These are phyloP conservation scores for Alouatta caraya DNA, from an alignment of 2,797 vertebrate genomes.

Conservation along the genomic window DNA sequence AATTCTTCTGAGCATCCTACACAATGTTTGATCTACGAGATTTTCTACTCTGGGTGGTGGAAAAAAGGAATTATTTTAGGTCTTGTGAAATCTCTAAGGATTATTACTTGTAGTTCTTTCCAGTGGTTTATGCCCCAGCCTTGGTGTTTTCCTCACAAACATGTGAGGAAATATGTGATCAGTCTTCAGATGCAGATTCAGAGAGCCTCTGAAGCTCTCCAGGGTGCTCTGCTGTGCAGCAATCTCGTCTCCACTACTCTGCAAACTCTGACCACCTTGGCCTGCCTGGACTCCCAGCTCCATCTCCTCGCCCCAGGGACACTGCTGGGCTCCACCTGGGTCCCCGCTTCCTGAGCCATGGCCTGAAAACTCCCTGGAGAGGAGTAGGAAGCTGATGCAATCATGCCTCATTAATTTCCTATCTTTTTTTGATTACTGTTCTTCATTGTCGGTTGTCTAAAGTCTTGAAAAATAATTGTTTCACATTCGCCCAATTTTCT, in stretches of 20 bases:
- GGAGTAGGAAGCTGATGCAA: neutral
- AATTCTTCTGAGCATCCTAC: neutral
- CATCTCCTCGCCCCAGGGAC: neutral
- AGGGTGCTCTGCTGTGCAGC: neutral
- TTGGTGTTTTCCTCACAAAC: neutral
- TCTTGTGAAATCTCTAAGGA: neutral
- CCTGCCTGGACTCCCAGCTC: neutral
- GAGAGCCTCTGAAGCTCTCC: neutral
- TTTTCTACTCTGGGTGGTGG: neutral
- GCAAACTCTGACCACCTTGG: neutral
- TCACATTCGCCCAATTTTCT: neutral
- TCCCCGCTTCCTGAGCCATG: too few relatives aligned
- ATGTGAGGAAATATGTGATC: too few relatives aligned
- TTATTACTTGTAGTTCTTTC: neutral
- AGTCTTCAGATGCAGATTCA: neutral
- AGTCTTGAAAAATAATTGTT: neutral
- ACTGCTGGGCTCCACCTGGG: neutral
- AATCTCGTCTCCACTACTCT: neutral
- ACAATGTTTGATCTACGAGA: neutral
- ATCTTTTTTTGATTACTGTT: neutral
- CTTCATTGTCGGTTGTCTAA: neutral
- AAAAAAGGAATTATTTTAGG: neutral
- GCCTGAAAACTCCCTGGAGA: neutral
- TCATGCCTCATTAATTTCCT: neutral
- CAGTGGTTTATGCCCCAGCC: neutral